phyloP scores from a whole-genome alignment of 2,113 vertebrate species.

The Paracyprichromis sp. region DNA sequence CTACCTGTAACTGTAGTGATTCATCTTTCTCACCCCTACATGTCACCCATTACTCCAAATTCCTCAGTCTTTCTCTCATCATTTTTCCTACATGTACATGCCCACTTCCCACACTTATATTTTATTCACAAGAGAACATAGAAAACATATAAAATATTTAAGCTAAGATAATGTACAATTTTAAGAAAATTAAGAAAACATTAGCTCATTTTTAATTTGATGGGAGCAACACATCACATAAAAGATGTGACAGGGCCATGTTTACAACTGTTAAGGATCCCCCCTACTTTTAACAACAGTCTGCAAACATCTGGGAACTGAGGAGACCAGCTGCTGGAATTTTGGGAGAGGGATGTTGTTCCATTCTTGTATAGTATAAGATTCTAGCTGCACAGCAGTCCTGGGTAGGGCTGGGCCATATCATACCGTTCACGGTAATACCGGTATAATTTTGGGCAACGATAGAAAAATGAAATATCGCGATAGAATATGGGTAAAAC shows the following conservation, averaged over 20 bases:
- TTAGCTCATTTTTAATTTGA: background rate
- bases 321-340: background rate
- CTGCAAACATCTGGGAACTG: background rate
- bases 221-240: background rate
- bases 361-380: background rate
- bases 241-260: background rate
- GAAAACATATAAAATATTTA: background rate
- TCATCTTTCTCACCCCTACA: background rate
- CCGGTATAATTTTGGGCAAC: background rate
- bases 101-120: background rate
- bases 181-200: background rate
- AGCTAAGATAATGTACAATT: background rate
- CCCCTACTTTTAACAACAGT: background rate
- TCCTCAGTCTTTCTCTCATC: background rate
- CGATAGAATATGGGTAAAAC: rapidly evolving
- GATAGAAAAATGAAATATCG: background rate
- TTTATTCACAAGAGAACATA: background rate
- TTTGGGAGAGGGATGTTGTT: background rate
- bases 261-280: background rate
- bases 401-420: background rate
- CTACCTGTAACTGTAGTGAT: background rate
- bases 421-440: rapidly evolving
- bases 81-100: background rate
- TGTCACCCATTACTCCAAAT: background rate
- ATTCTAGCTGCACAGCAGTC: background rate